These are phyloP conservation scores for Ornithoptera priamus DNA, from an alignment of 2,888 invertebrate species.

Conservation along the genomic window DNA sequence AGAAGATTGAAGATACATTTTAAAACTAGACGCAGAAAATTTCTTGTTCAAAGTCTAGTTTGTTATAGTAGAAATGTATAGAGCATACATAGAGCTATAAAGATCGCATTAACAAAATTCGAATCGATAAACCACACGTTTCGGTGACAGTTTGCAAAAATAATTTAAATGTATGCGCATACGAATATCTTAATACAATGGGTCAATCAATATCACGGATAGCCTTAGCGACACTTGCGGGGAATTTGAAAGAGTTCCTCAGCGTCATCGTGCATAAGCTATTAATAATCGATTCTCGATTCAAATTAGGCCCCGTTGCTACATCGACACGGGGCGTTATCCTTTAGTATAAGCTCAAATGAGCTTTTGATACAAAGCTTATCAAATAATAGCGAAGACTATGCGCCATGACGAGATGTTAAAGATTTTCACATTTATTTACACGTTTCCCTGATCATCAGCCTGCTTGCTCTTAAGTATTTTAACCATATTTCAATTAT, in stretches of 20 bases:
- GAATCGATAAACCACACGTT: neutral
- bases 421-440: neutral
- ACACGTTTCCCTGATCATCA: neutral
- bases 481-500: too few relatives aligned
- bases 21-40: too few relatives aligned
- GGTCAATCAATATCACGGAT: constrained; percentile 59
- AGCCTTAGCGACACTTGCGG: constrained; percentile 41
- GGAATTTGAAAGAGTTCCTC: constrained; percentile 62
- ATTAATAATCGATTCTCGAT: constrained; percentile 75
- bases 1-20: too few relatives aligned
- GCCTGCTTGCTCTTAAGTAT: too few relatives aligned
- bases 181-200: constrained; percentile 53
- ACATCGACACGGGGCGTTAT: constrained; percentile 35
- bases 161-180: constrained; percentile 42
- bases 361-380: constrained; percentile 46
- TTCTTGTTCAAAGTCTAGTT: too few relatives aligned
- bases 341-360: constrained; percentile 44
- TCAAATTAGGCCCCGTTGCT: constrained; percentile 52
- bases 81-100: neutral
- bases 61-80: too few relatives aligned
- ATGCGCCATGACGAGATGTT: neutral
- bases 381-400: neutral
- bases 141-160: constrained; percentile 11
- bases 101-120: neutral
- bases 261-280: constrained; percentile 52